Percentiles rank a stretch among this genome's conserved stretches.
phyloP scores from a whole-genome alignment of 2,888 invertebrate species.

The Margaritifera margaritifera region DNA sequence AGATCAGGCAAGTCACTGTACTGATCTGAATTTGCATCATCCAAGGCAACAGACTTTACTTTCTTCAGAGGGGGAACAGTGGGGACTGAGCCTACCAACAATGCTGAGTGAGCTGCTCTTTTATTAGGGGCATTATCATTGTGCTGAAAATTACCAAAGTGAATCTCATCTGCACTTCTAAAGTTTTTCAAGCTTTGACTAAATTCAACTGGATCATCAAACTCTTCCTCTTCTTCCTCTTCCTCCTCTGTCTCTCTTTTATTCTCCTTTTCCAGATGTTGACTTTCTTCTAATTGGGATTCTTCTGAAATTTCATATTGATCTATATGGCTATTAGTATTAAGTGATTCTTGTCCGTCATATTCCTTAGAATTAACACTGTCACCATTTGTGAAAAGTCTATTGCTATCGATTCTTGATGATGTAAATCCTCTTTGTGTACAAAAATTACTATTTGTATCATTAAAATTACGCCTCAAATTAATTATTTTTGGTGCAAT shows the following conservation, averaged over 20 bases:
- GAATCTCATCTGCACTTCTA: not conserved
- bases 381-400: too few species aligned
- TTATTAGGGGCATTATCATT: slow-evolving; percentile 8
- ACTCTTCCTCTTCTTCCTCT: slow-evolving; percentile 17
- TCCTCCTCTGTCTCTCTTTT: slow-evolving; percentile 6
- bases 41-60: slow-evolving; percentile 12
- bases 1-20: slow-evolving; percentile 17
- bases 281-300: too few species aligned
- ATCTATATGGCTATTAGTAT: too few species aligned
- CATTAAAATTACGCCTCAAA: too few species aligned
- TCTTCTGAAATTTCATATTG: too few species aligned
- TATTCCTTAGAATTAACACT: too few species aligned
- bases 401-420: too few species aligned
- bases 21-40: slow-evolving; percentile 1
- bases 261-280: slow-evolving; percentile 5
- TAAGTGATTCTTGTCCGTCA: too few species aligned
- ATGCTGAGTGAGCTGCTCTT: slow-evolving; percentile 7
- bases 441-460: too few species aligned
- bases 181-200: slow-evolving; percentile 29
- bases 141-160: slow-evolving; percentile 5
- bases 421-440: too few species aligned
- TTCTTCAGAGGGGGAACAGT: slow-evolving; percentile 28
- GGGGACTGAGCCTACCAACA: slow-evolving; percentile 17
- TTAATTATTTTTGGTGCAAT: too few species aligned
- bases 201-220: slow-evolving; percentile 33